phyloP scores from a whole-genome alignment of 2,888 invertebrate species.

The Rhaphigaster nebulosa region DNA sequence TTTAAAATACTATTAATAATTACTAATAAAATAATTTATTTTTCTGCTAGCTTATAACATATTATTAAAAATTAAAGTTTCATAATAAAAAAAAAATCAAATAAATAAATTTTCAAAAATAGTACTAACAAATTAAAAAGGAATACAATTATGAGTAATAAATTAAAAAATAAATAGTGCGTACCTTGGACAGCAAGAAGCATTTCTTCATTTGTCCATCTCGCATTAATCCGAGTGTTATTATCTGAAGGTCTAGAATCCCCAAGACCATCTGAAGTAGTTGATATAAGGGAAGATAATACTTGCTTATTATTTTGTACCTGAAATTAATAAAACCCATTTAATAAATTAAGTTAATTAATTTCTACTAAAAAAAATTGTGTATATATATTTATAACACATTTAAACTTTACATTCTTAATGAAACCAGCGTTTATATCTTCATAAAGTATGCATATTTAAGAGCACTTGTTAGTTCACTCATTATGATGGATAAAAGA shows the following conservation, averaged over 20 bases:
- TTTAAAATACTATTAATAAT: no score
- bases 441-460: not conserved
- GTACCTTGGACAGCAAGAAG: conserved; percentile 90
- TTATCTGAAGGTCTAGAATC: conserved; percentile 77
- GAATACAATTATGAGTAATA: not conserved
- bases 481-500: not conserved
- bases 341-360: not conserved
- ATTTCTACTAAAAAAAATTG: no score
- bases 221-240: conserved; percentile 81
- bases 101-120: not conserved
- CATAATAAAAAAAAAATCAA: no score
- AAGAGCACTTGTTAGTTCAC: not conserved
- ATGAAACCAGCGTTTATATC: not conserved
- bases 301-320: conserved; percentile 96
- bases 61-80: no score
- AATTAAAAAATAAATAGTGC: not conserved
- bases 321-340: conserved; percentile 70
- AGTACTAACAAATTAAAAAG: not conserved
- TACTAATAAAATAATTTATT: no score
- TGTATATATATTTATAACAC: no score
- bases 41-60: no score
- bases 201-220: conserved; percentile 94
- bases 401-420: no score
- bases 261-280: conserved; percentile 77
- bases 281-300: conserved; percentile 87